Evolutionary conservation across 2,113 vertebrate genomes (phyloP), one percentile per base, ranked within the genome.

Genomic region (Peromyscus maniculatus): DNA sequence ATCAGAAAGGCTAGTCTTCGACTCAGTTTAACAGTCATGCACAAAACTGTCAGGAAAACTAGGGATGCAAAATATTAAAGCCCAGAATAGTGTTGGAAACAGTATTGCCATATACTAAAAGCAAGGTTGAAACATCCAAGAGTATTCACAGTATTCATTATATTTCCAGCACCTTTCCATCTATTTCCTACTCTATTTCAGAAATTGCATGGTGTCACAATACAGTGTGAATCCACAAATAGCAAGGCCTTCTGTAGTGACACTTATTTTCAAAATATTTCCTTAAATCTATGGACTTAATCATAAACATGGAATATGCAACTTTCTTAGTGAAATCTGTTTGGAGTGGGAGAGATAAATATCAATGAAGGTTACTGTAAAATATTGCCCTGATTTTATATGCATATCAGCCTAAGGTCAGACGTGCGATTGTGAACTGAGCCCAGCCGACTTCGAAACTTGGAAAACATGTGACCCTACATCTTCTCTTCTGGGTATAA

Each of bases 101-200:
- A 55, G 55, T 80, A 89, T 87, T 91, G 59, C 16, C 36, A 75
- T 86, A 22, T 49, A 95, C 19, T 59, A 88, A 95, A 91, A 91
- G 7, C 83, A 19, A 92, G 9, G 33, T 77, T 87, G 87, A 62
- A 52, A 57, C 26, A 71, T 1, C 0, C 75, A 94, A 80, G 80
- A 87, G 22, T 86, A 95, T 52, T 22, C 92, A 72, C 33, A 82
- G 39, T 17, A 46, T 46, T 96, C 49, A 75, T 93, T 96, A 86
- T 75, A 93, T 96, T 89, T 91, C 31, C 7, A 91, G 71, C 39
- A 79, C 26, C 24, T 90, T 96, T 88, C 94, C 64, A 57, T 94
- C 43, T 83, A 33, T 91, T 98, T 96, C 77, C 7, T 77, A 21
- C 71, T 90, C n/a, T 89, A 8, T 93, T 96, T 94, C 39, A 77